These are phyloP conservation scores for Sinotaia quadrata DNA, from an alignment of 2,888 invertebrate genomes.

Conservation along the genomic window DNA sequence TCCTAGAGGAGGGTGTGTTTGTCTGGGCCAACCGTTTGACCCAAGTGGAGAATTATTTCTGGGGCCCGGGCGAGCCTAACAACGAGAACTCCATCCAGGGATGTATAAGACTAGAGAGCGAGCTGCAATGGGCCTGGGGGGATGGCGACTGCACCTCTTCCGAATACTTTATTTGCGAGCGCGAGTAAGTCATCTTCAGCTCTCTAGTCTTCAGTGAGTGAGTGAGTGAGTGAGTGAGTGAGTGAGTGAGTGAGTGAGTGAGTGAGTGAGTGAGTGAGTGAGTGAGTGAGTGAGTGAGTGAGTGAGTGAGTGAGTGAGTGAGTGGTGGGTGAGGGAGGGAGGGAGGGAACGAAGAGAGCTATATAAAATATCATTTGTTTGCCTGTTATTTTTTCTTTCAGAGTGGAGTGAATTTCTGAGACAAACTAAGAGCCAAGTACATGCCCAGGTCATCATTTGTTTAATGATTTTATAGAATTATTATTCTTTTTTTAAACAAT, in stretches of 20 bases:
- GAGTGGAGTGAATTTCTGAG: no score
- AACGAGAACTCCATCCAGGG: constrained; percentile 8
- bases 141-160: constrained; percentile 15
- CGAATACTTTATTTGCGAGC: constrained; percentile 27
- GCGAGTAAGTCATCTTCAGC: constrained; percentile 14
- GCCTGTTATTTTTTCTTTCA: no score
- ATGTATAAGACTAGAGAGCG: constrained; percentile 18
- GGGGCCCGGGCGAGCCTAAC: constrained; percentile 19
- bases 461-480: no score
- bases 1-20: constrained; percentile 26
- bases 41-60: constrained; percentile 17
- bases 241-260: neutral
- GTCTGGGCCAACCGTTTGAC: constrained; percentile 27
- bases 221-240: constrained; percentile 3
- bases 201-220: no score
- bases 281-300: constrained; percentile 3
- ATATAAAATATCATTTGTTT: no score
- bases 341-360: no score
- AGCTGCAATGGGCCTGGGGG: constrained; percentile 17
- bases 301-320: neutral
- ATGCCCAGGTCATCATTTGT: no score
- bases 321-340: neutral
- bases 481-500: no score
- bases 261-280: constrained; percentile 9
- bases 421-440: no score